phyloP scores from a whole-genome alignment of 2,797 vertebrate genomes.

The Arrhamphus sclerolepis region DNA sequence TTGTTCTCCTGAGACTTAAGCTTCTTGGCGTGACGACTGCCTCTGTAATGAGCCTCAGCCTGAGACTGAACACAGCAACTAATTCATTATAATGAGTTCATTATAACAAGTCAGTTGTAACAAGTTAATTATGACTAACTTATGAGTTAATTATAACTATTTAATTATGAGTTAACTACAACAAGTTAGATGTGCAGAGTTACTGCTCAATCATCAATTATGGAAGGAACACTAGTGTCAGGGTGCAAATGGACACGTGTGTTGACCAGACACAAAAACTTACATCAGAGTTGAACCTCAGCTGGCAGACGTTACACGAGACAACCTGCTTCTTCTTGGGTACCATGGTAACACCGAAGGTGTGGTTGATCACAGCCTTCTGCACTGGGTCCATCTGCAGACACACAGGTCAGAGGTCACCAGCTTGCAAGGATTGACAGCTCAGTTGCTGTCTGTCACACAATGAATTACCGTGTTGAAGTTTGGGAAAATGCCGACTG shows the following conservation, averaged over 20 bases:
- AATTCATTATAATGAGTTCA: neutral
- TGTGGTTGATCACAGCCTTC: conserved; percentile 98
- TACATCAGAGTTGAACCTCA: conserved; percentile 97
- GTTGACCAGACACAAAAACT: conserved; percentile 55
- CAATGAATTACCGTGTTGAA: conserved; percentile 90
- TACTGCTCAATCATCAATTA: too few relatives aligned
- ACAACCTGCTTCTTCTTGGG: conserved; percentile 96
- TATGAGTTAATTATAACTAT: too few relatives aligned
- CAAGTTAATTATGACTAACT: too few relatives aligned
- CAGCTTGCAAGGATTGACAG: conserved; percentile 18
- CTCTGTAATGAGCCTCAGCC: conserved; percentile 98
- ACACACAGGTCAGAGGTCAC: conserved; percentile 49
- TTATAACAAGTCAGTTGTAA: too few relatives aligned
- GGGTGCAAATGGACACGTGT: too few relatives aligned
- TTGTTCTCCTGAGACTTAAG: conserved; percentile 97
- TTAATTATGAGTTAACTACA: too few relatives aligned
- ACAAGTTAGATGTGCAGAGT: too few relatives aligned
- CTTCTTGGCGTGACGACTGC: conserved; percentile 99
- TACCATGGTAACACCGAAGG: conserved; percentile 93
- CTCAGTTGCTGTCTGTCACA: conserved; percentile 7
- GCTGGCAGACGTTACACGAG: conserved; percentile 94
- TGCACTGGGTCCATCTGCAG: conserved; percentile 99
- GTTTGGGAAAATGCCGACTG: conserved; percentile 95
- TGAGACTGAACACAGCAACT: conserved; percentile 90
- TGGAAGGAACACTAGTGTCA: too few relatives aligned